These are phyloP conservation scores for Leptonema lineaticorne DNA, from an alignment of 1,140 invertebrate genomes.

Conservation along the genomic window DNA sequence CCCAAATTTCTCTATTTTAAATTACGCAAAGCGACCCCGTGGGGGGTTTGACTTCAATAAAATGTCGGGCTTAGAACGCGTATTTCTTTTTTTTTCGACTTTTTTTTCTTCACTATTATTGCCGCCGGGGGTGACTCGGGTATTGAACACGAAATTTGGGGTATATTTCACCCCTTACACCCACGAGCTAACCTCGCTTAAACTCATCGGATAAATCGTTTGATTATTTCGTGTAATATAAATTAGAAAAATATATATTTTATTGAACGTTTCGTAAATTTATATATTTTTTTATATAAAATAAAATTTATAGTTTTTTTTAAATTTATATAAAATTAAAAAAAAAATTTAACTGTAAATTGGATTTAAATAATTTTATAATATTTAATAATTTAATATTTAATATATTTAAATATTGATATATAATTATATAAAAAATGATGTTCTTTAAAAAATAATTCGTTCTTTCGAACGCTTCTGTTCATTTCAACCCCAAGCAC, in stretches of 20 bases:
- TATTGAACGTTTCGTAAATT: neutral
- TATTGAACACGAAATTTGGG: neutral
- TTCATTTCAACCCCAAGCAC: neutral
- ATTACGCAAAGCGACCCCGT: slow-evolving; percentile 14
- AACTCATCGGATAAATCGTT: neutral
- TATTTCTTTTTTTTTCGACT: slow-evolving; percentile 8
- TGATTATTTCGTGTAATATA: neutral
- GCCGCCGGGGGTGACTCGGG: neutral
- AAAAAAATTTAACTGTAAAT: neutral
- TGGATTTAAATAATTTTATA: neutral
- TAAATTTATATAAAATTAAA: neutral
- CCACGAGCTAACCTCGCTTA: neutral
- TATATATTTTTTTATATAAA: neutral
- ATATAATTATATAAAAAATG: neutral
- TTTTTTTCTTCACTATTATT: slow-evolving; percentile 14
- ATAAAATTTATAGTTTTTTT: neutral
- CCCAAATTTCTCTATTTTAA: slow-evolving; percentile 10
- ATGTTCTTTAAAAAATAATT: neutral
- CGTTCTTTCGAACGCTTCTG: neutral
- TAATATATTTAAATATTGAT: neutral
- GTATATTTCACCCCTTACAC: neutral
- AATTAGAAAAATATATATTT: no score
- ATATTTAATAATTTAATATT: neutral
- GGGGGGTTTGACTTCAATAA: slow-evolving; percentile 12
- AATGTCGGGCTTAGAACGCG: slow-evolving; percentile 13